Evolutionary conservation across 1,140 invertebrate genomes (phyloP).

Genomic region (Laupala kohalensis): DNA sequence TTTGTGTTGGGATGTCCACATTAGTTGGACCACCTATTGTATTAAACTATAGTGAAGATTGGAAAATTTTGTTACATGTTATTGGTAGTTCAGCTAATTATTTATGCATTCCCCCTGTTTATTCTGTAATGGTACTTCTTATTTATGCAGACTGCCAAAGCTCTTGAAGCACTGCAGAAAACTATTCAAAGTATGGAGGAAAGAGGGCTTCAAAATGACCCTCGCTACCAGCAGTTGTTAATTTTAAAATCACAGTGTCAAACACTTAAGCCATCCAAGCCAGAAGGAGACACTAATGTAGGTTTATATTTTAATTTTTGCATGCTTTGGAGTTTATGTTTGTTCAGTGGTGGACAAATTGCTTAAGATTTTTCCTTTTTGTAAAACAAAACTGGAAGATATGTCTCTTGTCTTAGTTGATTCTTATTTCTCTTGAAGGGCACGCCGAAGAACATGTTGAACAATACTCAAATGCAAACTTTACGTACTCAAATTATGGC

Average conservation of each 20-base stretch:
- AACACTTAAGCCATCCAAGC: conserved; percentile 37
- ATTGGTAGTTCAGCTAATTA: no score
- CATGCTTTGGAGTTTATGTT: background rate
- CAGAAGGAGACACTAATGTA: background rate
- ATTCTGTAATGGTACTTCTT: background rate
- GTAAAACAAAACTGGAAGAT: background rate
- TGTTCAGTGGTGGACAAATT: background rate
- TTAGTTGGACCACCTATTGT: no score
- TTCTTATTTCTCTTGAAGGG: background rate
- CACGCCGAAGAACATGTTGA: conserved; percentile 31
- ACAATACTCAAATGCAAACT: conserved; percentile 62
- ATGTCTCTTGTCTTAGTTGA: background rate
- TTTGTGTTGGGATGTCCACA: no score
- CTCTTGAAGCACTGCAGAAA: conserved; percentile 53
- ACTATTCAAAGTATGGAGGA: conserved; percentile 89
- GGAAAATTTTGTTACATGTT: no score
- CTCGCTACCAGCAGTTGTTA: conserved; percentile 72
- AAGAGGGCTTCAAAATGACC: conserved; percentile 83
- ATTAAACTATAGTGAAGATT: no score
- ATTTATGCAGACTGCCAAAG: background rate
- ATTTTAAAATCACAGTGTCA: conserved; percentile 62
- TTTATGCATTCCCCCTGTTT: no score
- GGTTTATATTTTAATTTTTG: background rate
- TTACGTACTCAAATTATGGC: conserved; percentile 88
- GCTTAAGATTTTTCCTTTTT: background rate